These are phyloP conservation scores for Hyaena hyaena DNA, from an alignment of 2,113 vertebrate genomes.

Conservation along the genomic window DNA sequence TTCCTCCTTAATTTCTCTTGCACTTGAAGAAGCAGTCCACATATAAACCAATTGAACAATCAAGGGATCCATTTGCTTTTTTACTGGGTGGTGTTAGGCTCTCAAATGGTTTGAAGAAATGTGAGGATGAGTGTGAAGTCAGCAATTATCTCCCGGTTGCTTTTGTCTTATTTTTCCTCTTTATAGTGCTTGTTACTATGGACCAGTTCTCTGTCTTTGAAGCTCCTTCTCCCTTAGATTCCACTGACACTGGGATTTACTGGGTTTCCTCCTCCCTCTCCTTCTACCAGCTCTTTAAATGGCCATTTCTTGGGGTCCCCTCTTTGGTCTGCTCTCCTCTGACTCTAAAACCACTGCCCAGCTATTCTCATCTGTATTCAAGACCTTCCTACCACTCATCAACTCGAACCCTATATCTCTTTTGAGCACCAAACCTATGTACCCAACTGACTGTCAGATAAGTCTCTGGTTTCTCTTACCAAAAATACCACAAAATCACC, in stretches of 20 bases:
- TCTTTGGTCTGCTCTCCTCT: not conserved
- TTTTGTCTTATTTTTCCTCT: not conserved
- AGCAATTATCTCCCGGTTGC: not conserved
- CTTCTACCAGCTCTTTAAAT: not conserved
- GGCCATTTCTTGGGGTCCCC: not conserved
- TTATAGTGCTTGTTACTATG: not conserved
- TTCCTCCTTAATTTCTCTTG: slow-evolving; percentile 46
- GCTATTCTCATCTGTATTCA: not conserved
- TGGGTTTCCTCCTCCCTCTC: not conserved
- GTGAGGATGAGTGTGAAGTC: not conserved
- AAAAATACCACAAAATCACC: not conserved
- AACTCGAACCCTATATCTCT: not conserved
- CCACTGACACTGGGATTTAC: not conserved
- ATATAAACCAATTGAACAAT: slow-evolving; percentile 25
- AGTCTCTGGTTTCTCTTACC: not conserved
- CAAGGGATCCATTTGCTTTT: slow-evolving; percentile 27
- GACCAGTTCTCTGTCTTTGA: not conserved
- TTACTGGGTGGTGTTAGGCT: not conserved
- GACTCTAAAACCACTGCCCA: not conserved
- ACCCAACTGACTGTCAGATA: not conserved
- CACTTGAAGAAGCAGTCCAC: not conserved
- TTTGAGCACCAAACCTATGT: not conserved
- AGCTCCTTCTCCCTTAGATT: not conserved
- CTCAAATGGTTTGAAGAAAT: slow-evolving; percentile 3
- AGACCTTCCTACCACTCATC: not conserved